These are phyloP conservation scores for Eulemur rubriventer DNA, from an alignment of 2,797 vertebrate species.

Conservation along the genomic window DNA sequence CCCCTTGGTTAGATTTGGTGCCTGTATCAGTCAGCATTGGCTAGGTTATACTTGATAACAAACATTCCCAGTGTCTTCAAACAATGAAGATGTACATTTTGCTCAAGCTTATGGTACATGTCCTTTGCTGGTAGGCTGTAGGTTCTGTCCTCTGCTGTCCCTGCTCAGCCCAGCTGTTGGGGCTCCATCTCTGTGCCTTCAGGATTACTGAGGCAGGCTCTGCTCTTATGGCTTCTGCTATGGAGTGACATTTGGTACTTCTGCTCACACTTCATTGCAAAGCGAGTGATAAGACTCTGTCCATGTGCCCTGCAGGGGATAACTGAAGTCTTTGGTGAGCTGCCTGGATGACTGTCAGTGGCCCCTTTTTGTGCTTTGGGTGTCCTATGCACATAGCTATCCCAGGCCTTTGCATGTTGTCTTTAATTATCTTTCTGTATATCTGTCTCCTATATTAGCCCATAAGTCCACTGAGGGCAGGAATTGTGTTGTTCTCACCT, in stretches of 20 bases:
- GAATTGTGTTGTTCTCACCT: not conserved
- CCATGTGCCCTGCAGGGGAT: not conserved
- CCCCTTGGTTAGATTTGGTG: not conserved
- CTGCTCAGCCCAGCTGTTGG: not conserved
- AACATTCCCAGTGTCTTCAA: not conserved
- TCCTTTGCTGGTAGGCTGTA: not conserved
- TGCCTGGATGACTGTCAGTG: not conserved
- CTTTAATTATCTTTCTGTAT: not conserved
- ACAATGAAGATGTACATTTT: not conserved
- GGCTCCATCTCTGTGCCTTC: not conserved
- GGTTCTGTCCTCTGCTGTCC: not conserved
- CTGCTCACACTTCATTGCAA: not conserved
- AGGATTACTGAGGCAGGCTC: not conserved
- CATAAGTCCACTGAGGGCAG: accelerated
- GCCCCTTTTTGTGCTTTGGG: not conserved
- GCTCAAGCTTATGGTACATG: not conserved
- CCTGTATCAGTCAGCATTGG: not conserved
- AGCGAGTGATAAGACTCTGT: not conserved
- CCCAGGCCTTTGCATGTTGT: not conserved
- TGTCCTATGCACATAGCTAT: not conserved
- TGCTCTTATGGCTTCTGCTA: not conserved
- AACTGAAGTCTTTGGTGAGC: not conserved
- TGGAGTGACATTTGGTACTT: not conserved
- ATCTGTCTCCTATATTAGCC: not conserved
- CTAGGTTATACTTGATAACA: not conserved